Conservation (phyloP, 1,140 invertebrate species). For the Drosophila truncata region DNA sequence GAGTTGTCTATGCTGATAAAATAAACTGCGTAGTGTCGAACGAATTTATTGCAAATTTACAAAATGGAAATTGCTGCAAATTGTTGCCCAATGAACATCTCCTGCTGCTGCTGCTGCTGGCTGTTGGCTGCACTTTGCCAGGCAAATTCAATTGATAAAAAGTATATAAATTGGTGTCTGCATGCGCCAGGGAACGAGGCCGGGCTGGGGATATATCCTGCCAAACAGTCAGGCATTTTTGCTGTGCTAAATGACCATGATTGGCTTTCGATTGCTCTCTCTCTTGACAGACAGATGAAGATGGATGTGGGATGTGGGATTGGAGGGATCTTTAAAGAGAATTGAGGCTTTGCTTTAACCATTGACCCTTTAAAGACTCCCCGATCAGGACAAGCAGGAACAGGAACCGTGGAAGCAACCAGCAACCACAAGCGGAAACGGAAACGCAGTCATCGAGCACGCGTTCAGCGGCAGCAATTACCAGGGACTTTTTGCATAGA, state of each 20-base stretch:
- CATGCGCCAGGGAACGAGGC: neutral
- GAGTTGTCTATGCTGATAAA: slow-evolving; percentile 61
- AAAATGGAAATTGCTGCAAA: slow-evolving; percentile 59
- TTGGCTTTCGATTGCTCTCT: slow-evolving; percentile 48
- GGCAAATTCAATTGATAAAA: slow-evolving; percentile 66
- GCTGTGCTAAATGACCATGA: slow-evolving; percentile 53
- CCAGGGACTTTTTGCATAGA: slow-evolving; percentile 46
- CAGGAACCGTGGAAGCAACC: neutral
- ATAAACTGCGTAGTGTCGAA: slow-evolving; percentile 52
- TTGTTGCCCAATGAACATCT: slow-evolving; percentile 48
- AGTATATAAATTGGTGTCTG: slow-evolving; percentile 35
- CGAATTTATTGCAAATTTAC: slow-evolving; percentile 67
- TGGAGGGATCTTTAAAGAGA: too few species aligned
- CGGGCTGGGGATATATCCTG: neutral
- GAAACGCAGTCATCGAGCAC: slow-evolving; percentile 52
- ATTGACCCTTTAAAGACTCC: neutral
- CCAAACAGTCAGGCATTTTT: slow-evolving; percentile 27
- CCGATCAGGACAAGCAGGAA: neutral
- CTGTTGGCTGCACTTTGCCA: slow-evolving; percentile 28
- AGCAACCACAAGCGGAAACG: slow-evolving; percentile 36
- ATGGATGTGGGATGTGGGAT: too few species aligned
- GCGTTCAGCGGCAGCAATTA: slow-evolving; percentile 54
- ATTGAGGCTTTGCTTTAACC: slow-evolving; percentile 1
- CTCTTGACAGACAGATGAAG: slow-evolving; percentile 39
- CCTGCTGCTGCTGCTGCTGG: too few species aligned